phyloP scores from a whole-genome alignment of 1,140 invertebrate genomes.

The Elysia chlorotica region DNA sequence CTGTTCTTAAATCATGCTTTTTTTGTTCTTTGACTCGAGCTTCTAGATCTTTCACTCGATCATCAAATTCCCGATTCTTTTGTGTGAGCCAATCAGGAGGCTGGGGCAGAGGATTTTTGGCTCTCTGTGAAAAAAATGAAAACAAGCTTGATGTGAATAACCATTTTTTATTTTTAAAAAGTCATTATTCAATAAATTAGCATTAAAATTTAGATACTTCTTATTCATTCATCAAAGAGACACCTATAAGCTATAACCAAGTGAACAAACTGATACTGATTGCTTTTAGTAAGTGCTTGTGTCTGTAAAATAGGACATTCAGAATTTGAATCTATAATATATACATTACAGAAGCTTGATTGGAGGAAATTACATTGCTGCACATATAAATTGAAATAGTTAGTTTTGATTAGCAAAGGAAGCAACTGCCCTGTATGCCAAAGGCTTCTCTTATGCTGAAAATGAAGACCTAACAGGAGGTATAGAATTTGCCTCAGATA shows the following conservation, averaged over 20 bases:
- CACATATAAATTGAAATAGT: too few species aligned
- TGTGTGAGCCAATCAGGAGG: constrained; percentile 55
- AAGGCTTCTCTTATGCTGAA: too few species aligned
- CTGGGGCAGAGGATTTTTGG: constrained; percentile 43
- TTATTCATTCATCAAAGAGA: background rate
- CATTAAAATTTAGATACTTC: background rate
- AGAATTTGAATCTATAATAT: too few species aligned
- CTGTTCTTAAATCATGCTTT: constrained; percentile 55
- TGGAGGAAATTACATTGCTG: too few species aligned
- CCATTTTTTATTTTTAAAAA: background rate
- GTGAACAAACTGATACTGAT: too few species aligned
- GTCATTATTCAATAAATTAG: background rate
- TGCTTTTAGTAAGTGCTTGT: background rate
- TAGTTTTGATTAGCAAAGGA: too few species aligned
- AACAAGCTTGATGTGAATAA: background rate
- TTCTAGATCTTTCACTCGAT: constrained; percentile 39
- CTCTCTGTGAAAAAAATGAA: constrained; percentile 42
- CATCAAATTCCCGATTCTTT: constrained; percentile 52
- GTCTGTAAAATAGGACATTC: background rate
- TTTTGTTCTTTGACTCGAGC: constrained; percentile 46
- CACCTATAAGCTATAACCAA: background rate
- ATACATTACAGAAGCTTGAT: too few species aligned
- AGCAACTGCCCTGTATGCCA: too few species aligned
- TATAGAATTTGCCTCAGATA: too few species aligned
- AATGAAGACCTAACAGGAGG: too few species aligned